These are phyloP conservation scores for Triplophysa dalaica DNA, from an alignment of 2,113 vertebrate genomes.

Conservation along the genomic window DNA sequence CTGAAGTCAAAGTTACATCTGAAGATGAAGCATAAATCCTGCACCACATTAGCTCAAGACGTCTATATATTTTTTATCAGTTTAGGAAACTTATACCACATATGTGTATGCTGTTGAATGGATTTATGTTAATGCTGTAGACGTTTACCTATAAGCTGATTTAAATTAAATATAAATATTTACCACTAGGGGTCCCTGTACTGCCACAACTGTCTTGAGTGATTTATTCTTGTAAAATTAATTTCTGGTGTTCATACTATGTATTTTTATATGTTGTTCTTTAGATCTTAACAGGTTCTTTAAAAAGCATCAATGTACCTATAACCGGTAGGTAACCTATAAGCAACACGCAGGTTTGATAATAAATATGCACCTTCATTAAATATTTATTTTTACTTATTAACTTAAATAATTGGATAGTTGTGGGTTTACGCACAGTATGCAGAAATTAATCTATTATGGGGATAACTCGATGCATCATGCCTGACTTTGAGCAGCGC, in stretches of 20 bases:
- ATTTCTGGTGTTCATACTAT: too few relatives aligned
- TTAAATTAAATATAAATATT: background rate
- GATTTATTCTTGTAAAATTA: background rate
- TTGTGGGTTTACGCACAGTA: too few relatives aligned
- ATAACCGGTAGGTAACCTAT: too few relatives aligned
- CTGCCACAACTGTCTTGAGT: background rate
- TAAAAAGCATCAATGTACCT: too few relatives aligned
- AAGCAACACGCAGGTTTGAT: too few relatives aligned
- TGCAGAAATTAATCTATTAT: background rate
- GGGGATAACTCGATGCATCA: constrained; percentile 1
- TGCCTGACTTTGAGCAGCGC: constrained; percentile 21
- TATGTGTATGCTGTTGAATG: background rate
- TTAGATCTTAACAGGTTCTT: too few relatives aligned
- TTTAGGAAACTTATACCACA: too few relatives aligned
- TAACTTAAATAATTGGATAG: too few relatives aligned
- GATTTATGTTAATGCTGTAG: background rate
- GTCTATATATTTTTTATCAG: too few relatives aligned
- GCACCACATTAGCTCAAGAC: background rate
- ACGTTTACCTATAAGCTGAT: background rate
- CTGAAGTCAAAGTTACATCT: background rate
- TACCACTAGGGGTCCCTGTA: constrained; percentile 9
- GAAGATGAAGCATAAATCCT: background rate
- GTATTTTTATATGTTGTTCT: too few relatives aligned
- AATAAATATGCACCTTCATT: too few relatives aligned
- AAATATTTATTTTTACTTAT: too few relatives aligned